These are phyloP conservation scores for Halisarca cf. caerulea DNA, from an alignment of 37 sponge, comb jelly and placozoan genomes.

Conservation along the genomic window DNA sequence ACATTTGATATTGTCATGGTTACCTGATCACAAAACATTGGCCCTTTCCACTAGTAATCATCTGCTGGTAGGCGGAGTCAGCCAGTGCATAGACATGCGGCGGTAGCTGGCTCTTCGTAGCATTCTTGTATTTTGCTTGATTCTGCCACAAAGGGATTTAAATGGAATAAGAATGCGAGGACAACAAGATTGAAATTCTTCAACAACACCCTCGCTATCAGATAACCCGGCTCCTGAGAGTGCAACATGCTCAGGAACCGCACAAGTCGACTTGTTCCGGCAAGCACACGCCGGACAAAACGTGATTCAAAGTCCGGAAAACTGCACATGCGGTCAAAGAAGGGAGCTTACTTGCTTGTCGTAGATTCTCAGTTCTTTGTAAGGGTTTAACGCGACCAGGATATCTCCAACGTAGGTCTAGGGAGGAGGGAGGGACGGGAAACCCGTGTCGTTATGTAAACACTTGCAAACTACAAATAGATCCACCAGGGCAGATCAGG, in stretches of 20 bases:
- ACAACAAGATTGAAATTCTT: too few species aligned
- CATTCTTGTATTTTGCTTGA: slow-evolving; percentile 44
- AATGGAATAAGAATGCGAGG: too few species aligned
- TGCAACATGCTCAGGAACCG: too few species aligned
- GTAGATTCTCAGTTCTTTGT: slow-evolving; percentile 68
- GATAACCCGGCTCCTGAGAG: too few species aligned
- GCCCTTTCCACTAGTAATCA: slow-evolving; percentile 44
- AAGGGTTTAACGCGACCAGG: slow-evolving; percentile 81
- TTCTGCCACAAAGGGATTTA: background rate
- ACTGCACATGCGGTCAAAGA: too few species aligned
- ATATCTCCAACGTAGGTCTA: slow-evolving; percentile 89
- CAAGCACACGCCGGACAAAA: too few species aligned
- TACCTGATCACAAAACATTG: slow-evolving; percentile 86
- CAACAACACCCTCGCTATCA: too few species aligned
- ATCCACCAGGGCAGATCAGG: too few species aligned
- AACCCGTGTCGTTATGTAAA: background rate
- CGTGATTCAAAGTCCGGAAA: too few species aligned
- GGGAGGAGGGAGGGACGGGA: background rate
- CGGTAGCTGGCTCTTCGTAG: slow-evolving; percentile 39
- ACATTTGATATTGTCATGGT: background rate
- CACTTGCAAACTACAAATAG: too few species aligned
- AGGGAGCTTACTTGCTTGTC: slow-evolving; percentile 50
- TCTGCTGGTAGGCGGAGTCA: slow-evolving; percentile 60
- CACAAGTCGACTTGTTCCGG: too few species aligned
- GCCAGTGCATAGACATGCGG: slow-evolving; percentile 82